Conservation (phyloP, 2,113 vertebrate genomes). For the Scatophagus argus region DNA sequence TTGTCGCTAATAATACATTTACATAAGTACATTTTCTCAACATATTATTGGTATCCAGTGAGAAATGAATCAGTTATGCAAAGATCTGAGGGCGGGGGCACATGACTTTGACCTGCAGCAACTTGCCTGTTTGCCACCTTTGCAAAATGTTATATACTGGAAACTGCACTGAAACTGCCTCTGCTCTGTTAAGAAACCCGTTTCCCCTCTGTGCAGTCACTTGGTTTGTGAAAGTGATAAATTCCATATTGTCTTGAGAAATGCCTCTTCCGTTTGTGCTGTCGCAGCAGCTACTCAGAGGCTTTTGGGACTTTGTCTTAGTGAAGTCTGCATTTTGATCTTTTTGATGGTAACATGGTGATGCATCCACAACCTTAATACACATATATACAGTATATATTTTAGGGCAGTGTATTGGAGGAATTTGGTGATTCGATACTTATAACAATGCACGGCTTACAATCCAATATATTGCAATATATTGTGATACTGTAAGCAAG, state of each 20-base stretch:
- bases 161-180: neutral
- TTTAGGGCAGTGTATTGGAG: too few species aligned
- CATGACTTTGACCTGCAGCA: neutral
- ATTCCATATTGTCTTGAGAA: neutral
- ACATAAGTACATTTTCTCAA: neutral
- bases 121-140: neutral
- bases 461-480: too few species aligned
- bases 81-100: neutral
- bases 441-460: too few species aligned
- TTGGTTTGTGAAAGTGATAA: neutral
- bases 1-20: neutral
- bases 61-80: neutral
- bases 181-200: neutral
- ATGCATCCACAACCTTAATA: neutral
- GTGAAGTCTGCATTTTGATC: neutral
- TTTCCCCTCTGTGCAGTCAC: neutral
- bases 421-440: too few species aligned
- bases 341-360: neutral
- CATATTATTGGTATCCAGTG: neutral
- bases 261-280: neutral
- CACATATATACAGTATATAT: neutral
- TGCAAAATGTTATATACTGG: neutral
- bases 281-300: neutral
- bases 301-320: neutral
- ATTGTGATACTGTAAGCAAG: too few species aligned